phyloP scores from a whole-genome alignment of 2,113 vertebrate genomes.

The Tylochromis polylepis region DNA sequence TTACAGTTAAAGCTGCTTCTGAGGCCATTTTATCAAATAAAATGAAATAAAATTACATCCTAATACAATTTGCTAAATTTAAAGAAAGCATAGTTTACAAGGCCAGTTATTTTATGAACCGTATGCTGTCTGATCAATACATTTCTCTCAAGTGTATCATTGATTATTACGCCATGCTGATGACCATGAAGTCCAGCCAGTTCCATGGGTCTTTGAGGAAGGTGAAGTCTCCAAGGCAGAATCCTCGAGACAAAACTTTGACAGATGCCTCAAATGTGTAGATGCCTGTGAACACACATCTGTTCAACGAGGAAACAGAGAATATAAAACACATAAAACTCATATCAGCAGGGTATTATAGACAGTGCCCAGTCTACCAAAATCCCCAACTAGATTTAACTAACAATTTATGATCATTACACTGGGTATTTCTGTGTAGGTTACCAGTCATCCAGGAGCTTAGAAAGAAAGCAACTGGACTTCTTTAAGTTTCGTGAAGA shows the following conservation, averaged over 20 bases:
- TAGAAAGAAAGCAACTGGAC: neutral
- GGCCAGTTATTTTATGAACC: neutral
- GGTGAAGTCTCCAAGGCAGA: constrained; percentile 87
- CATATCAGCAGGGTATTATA: neutral
- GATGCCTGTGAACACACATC: constrained; percentile 91
- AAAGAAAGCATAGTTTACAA: neutral
- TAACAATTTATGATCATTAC: neutral
- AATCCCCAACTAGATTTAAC: neutral
- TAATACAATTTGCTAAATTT: neutral
- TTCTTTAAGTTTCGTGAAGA: neutral
- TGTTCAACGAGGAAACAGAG: constrained; percentile 31
- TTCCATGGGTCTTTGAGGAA: constrained; percentile 97
- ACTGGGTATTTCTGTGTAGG: neutral
- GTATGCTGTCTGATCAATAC: neutral
- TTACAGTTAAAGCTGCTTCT: neutral
- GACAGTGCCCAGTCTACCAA: neutral
- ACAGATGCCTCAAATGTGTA: constrained; percentile 91
- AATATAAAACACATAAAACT: neutral
- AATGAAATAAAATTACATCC: neutral
- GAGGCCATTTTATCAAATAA: neutral
- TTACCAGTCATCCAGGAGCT: neutral
- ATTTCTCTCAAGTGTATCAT: neutral
- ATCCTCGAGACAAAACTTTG: constrained; percentile 89
- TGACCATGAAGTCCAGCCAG: constrained; percentile 98
- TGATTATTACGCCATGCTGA: constrained; percentile 88